Evolutionary conservation across 2,797 vertebrate species (phyloP).

Genomic region (Lepidocolaptes lacrymiger): DNA sequence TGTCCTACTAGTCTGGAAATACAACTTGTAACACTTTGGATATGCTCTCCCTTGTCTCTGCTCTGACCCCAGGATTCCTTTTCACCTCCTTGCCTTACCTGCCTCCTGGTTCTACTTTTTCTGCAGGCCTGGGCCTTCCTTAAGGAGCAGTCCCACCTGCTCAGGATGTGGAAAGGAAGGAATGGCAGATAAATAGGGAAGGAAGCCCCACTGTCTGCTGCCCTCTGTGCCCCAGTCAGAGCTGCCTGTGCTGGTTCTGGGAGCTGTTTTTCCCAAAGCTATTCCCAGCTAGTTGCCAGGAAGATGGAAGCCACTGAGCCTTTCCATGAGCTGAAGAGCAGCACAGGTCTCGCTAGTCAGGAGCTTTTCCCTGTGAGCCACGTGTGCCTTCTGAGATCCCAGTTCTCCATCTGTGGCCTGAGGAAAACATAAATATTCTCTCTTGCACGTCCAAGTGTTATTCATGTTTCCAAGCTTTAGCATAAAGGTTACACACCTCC

Average conservation of each 20-base stretch:
- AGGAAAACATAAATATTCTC: neutral
- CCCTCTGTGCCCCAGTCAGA: accelerated
- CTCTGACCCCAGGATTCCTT: neutral
- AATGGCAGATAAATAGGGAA: neutral
- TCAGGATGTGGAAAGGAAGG: neutral
- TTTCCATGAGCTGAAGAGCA: neutral
- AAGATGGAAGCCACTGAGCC: neutral
- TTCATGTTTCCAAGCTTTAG: neutral
- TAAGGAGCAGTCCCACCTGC: neutral
- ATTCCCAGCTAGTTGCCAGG: neutral
- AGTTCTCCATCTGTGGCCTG: neutral
- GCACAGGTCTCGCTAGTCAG: neutral
- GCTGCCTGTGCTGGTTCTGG: too few species aligned
- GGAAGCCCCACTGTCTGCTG: neutral
- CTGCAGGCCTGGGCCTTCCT: neutral
- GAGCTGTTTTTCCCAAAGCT: neutral
- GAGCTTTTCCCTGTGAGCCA: neutral
- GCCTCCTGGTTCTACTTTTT: neutral
- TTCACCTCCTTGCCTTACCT: neutral
- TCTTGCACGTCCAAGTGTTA: neutral
- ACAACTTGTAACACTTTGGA: neutral
- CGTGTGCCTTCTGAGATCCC: neutral
- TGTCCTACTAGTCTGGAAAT: neutral
- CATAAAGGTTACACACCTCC: neutral
- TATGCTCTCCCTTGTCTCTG: neutral